phyloP scores from a whole-genome alignment of 2,888 invertebrate genomes.

The Drosophila pegasa region DNA sequence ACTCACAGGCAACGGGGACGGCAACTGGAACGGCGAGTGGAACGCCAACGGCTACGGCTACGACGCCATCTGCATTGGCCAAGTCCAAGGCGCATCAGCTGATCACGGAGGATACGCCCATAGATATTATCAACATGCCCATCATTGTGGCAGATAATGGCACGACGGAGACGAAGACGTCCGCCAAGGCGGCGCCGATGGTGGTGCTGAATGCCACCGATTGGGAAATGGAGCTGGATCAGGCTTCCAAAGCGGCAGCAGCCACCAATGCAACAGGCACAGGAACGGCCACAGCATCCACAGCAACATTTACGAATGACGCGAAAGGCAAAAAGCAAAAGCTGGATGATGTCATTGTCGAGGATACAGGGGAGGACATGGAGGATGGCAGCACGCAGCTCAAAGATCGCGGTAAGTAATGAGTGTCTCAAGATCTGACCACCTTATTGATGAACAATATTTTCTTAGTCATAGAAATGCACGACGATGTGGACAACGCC shows the following conservation, averaged over 20 bases:
- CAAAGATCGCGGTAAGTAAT: conserved; percentile 58
- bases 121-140: conserved; percentile 84
- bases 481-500: conserved; percentile 59
- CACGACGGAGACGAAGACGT: conserved; percentile 40
- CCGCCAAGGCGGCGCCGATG: conserved; percentile 46
- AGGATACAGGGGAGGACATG: conserved; percentile 35
- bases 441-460: neutral
- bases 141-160: conserved; percentile 82
- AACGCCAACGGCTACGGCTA: neutral
- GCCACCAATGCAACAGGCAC: conserved; percentile 17
- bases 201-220: conserved; percentile 84
- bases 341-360: conserved; percentile 76
- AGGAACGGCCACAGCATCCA: conserved; percentile 14
- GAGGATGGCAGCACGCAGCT: conserved; percentile 32
- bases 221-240: conserved; percentile 88
- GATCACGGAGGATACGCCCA: conserved; percentile 87
- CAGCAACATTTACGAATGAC: conserved; percentile 35
- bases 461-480: conserved; percentile 61
- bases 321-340: conserved; percentile 58
- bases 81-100: conserved; percentile 72
- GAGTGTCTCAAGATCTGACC: neutral
- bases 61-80: conserved; percentile 39
- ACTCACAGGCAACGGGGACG: conserved; percentile 15
- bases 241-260: conserved; percentile 81
- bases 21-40: neutral